phyloP scores from a whole-genome alignment of 2,888 invertebrate genomes.

The Entomobrya multifasciata region DNA sequence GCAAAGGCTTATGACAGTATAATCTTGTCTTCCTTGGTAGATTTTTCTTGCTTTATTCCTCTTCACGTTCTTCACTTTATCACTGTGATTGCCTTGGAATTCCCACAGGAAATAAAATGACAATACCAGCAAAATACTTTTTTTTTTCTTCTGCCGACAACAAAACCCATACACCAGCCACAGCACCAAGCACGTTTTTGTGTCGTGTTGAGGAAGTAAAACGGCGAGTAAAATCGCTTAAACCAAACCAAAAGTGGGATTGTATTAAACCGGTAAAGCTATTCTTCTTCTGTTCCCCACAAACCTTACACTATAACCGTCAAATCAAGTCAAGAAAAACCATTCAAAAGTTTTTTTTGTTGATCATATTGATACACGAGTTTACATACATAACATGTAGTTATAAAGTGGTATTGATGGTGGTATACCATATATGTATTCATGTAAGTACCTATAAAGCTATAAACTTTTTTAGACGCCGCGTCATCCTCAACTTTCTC shows the following conservation, averaged over 20 bases:
- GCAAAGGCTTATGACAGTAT: conserved; percentile 13
- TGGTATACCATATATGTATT: too few relatives aligned
- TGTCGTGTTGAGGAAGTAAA: not conserved
- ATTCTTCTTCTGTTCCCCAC: too few relatives aligned
- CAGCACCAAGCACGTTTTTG: too few relatives aligned
- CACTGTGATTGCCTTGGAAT: conserved; percentile 33
- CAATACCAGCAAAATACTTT: conserved; percentile 33
- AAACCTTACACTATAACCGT: conserved; percentile 5
- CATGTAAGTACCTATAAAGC: too few relatives aligned
- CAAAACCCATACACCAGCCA: too few relatives aligned
- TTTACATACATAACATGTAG: too few relatives aligned
- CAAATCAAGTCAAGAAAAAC: conserved; percentile 20
- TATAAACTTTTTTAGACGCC: too few relatives aligned
- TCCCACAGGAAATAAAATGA: conserved; percentile 45
- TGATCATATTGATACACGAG: too few relatives aligned
- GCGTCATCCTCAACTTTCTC: not conserved
- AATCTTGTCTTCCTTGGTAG: conserved; percentile 24
- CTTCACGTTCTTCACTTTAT: conserved; percentile 38
- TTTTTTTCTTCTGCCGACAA: too few relatives aligned
- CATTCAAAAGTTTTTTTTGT: too few relatives aligned
- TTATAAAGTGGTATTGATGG: too few relatives aligned
- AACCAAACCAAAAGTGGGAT: not conserved
- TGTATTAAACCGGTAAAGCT: too few relatives aligned
- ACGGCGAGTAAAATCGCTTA: not conserved
- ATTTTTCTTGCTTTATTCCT: not conserved